These are phyloP conservation scores for Liposcelis brunnea DNA, from an alignment of 2,888 invertebrate species.

Conservation along the genomic window DNA sequence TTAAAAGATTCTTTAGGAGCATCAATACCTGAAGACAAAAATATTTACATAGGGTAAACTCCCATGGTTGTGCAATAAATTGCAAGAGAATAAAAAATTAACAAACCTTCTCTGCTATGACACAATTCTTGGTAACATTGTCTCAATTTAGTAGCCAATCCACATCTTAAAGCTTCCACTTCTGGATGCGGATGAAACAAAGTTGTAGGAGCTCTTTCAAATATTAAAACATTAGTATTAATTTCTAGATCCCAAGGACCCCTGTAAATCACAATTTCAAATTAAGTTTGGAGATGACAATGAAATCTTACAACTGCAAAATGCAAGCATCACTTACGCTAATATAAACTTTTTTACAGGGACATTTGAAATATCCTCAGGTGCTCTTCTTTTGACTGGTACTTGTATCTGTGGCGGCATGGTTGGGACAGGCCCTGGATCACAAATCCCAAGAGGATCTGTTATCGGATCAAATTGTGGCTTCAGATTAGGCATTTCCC, in stretches of 20 bases:
- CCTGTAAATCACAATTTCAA: conserved; percentile 22
- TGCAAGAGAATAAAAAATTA: neutral
- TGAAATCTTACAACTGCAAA: neutral
- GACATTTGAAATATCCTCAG: conserved; percentile 52
- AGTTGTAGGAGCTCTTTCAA: conserved; percentile 68
- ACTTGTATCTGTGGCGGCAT: conserved; percentile 17
- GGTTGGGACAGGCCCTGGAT: conserved; percentile 25
- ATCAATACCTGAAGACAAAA: conserved; percentile 46
- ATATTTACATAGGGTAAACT: too few species aligned
- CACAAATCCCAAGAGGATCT: conserved; percentile 73
- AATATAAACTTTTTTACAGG: conserved; percentile 75
- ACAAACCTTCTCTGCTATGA: conserved; percentile 62
- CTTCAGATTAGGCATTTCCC: conserved; percentile 62
- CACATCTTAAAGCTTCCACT: conserved; percentile 71
- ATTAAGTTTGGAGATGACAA: conserved; percentile 6
- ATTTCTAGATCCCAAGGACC: conserved; percentile 94
- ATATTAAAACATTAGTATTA: conserved; percentile 77
- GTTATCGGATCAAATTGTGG: conserved; percentile 71
- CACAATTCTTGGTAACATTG: conserved; percentile 89
- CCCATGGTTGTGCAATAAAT: too few species aligned
- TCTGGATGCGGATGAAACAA: conserved; percentile 89
- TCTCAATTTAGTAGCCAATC: conserved; percentile 64
- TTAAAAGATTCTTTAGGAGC: conserved; percentile 94
- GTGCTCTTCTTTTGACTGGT: conserved; percentile 52
- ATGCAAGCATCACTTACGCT: conserved; percentile 32